These are phyloP conservation scores for Porites lobata DNA, from an alignment of 92 coral and sea anemone species.

Conservation along the genomic window DNA sequence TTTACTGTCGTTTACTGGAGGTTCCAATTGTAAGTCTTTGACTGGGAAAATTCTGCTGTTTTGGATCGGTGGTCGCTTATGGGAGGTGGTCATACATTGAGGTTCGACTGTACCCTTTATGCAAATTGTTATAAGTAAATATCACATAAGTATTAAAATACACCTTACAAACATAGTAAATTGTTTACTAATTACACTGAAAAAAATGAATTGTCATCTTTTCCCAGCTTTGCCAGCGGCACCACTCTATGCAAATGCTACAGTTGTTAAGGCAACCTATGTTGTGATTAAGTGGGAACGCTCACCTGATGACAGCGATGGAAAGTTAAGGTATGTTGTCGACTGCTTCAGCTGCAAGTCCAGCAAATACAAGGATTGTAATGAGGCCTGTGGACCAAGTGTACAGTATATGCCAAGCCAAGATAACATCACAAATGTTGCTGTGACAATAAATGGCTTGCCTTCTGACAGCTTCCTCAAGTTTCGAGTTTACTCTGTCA, in stretches of 20 bases:
- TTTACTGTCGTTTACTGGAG: too few relatives aligned
- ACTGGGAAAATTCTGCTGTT: too few relatives aligned
- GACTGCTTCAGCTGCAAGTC: slow-evolving; percentile 78
- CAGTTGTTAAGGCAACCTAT: slow-evolving; percentile 10
- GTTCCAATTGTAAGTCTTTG: too few relatives aligned
- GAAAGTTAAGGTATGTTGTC: slow-evolving; percentile 39
- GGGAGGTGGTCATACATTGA: too few relatives aligned
- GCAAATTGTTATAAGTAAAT: too few relatives aligned
- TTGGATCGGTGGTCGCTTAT: too few relatives aligned
- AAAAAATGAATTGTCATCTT: neutral
- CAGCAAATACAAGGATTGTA: slow-evolving; percentile 54
- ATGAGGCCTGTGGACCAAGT: slow-evolving; percentile 51
- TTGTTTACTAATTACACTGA: too few relatives aligned
- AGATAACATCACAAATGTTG: slow-evolving; percentile 40
- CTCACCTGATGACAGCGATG: neutral
- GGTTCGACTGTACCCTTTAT: too few relatives aligned
- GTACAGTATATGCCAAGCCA: slow-evolving; percentile 59
- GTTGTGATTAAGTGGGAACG: slow-evolving; percentile 20
- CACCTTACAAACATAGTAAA: too few relatives aligned
- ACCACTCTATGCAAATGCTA: slow-evolving; percentile 5
- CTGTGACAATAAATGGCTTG: slow-evolving; percentile 73
- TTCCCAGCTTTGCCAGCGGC: slow-evolving; percentile 9
- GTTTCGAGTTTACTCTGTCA: slow-evolving; percentile 81
- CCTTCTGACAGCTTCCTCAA: slow-evolving; percentile 48
- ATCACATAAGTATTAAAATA: too few relatives aligned